Percentiles rank a stretch among this genome's conserved stretches.
Evolutionary conservation across 2,888 invertebrate species (phyloP).

Genomic region (Caenorhabditis sinica): DNA sequence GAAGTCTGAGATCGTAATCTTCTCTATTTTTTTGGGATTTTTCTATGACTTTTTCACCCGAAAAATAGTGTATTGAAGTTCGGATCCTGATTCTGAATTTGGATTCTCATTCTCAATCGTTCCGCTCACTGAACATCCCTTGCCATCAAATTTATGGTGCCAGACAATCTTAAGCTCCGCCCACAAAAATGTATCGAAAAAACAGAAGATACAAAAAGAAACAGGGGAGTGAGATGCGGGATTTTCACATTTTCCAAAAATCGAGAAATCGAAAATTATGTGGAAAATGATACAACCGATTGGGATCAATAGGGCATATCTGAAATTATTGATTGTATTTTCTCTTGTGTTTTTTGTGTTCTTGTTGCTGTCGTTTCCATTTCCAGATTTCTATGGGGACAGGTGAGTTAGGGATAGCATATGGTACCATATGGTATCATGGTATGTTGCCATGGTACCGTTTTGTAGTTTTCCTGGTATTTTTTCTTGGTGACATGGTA

Average conservation of each 20-base stretch:
- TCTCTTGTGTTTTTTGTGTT: conserved; percentile 1
- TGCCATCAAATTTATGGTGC: not conserved
- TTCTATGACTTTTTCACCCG: not conserved
- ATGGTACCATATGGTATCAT: no score
- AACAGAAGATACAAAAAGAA: no score
- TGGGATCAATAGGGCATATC: not conserved
- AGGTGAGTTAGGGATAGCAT: not conserved
- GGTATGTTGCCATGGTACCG: not conserved
- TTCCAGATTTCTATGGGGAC: not conserved
- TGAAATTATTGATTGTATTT: conserved; percentile 1
- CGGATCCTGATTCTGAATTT: not conserved
- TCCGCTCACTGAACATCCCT: not conserved
- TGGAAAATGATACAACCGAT: not conserved
- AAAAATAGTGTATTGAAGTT: not conserved
- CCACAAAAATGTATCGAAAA: not conserved
- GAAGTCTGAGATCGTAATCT: not conserved
- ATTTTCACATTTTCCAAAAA: not conserved
- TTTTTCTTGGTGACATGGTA: not conserved
- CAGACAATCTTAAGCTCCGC: not conserved
- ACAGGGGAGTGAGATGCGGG: no score
- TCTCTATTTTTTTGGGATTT: no score
- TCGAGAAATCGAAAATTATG: not conserved
- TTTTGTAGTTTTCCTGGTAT: not conserved
- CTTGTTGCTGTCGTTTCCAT: not conserved
- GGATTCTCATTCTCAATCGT: not conserved